Conservation (phyloP, 2,888 invertebrate genomes). For the Macaria notata region DNA sequence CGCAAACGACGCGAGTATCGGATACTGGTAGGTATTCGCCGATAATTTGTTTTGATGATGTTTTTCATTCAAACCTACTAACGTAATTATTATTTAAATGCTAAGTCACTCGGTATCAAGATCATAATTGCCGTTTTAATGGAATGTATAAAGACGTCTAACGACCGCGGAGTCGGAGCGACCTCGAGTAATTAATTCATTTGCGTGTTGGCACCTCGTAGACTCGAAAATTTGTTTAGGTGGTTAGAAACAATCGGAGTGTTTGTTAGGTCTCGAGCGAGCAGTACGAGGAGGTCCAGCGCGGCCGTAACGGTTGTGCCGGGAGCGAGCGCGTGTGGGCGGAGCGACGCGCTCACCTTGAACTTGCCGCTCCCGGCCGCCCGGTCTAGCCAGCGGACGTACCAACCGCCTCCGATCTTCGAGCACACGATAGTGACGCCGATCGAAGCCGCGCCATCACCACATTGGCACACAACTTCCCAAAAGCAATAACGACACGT, state of each 20-base stretch:
- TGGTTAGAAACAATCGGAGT: constrained; percentile 49
- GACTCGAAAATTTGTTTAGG: constrained; percentile 38
- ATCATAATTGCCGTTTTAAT: constrained; percentile 29
- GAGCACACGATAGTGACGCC: neutral
- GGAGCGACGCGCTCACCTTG: constrained; percentile 80
- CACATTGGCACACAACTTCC: too few relatives aligned
- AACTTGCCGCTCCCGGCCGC: constrained; percentile 66
- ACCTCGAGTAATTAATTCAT: constrained; percentile 42
- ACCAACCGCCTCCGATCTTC: neutral
- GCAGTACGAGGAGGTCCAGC: constrained; percentile 57
- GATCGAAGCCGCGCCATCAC: too few relatives aligned
- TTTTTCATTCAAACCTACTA: constrained; percentile 25
- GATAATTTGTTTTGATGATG: constrained; percentile 24
- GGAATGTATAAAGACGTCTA: constrained; percentile 19
- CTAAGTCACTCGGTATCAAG: constrained; percentile 22
- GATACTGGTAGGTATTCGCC: constrained; percentile 9
- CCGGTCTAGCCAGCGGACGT: too few relatives aligned
- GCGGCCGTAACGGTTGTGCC: constrained; percentile 72
- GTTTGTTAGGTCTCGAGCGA: constrained; percentile 43
- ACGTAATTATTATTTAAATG: constrained; percentile 31
- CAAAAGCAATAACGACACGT: constrained; percentile 1
- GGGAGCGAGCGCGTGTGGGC: constrained; percentile 57
- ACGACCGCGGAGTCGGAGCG: constrained; percentile 20
- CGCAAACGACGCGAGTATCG: constrained; percentile 18
- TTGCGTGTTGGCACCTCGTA: constrained; percentile 45